Base-by-base conservation (phyloP, 2,888 invertebrate genomes). In the Perizoma affinitatum region DNA sequence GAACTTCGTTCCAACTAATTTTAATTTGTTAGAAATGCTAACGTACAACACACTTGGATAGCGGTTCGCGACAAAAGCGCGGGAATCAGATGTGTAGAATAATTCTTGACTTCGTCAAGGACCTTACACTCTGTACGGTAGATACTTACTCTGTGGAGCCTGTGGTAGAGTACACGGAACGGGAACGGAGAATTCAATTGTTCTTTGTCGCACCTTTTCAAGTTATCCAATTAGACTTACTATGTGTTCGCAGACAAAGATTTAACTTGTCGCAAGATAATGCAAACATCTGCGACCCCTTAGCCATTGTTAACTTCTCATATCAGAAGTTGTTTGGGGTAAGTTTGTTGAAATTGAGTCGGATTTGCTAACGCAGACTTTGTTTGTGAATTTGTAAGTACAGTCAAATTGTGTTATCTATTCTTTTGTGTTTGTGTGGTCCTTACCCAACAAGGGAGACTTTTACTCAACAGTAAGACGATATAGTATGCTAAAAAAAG, bases 221-320 rank as follows among this genome's bases (percentile, higher is more conserved):
- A 88, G 84, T 87, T 84, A 84, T 82, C 86, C 84, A 87, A 87
- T 87, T 87, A 86, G 76, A 75, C 71, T 73, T 76, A 76, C 75
- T 82, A 76, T 76, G 79, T 78, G 80, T 79, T 80, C 73, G 64
- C 71, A 69, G 70, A 72, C 74, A 75, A 76, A 83, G 76, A 84
- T 83, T 82, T 78, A 81, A 82, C 78, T 84, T 80, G 84, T 75
- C 72, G 63, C 66, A 58, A 74, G 81, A 83, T 83, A 85, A 85
- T 82, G 73, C 68, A 68, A 66, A 74, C 83, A 86, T 82, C 82
- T 87, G 86, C 66, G 78, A 69, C 76, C 76, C 54, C 70, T 70
- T 73, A 74, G 68, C 69, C 65, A 66, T 68, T 68, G 66, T 66
- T 68, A 70, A 71, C 71, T 73, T 67, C 74, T 66, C 69, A 73